phyloP scores from a whole-genome alignment of 1,140 invertebrate genomes.

The Drosophila kikkawai region DNA sequence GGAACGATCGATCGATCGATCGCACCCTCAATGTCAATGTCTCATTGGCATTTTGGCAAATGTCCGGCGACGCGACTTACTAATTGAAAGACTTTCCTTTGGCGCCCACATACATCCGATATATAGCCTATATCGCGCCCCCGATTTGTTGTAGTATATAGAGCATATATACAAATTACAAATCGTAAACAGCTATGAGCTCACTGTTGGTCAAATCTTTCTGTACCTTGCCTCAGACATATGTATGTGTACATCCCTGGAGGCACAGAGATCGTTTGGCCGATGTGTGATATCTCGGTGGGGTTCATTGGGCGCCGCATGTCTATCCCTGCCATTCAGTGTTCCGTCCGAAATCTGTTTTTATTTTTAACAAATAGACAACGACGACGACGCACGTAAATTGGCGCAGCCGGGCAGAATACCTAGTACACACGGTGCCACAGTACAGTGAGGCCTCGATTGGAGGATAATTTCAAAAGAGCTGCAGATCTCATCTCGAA shows the following conservation, averaged over 20 bases:
- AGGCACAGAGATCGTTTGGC: slow-evolving; percentile 29
- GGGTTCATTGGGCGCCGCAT: slow-evolving; percentile 34
- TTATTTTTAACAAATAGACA: slow-evolving; percentile 74
- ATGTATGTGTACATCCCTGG: slow-evolving; percentile 23
- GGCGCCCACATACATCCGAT: slow-evolving; percentile 46
- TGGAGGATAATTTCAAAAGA: not conserved
- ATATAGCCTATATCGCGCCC: slow-evolving; percentile 14
- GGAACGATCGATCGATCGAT: slow-evolving; percentile 13
- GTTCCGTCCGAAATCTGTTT: slow-evolving; percentile 71
- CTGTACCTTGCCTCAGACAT: slow-evolving; percentile 50
- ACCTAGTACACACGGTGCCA: slow-evolving; percentile 45
- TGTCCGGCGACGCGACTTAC: slow-evolving; percentile 67
- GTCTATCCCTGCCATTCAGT: slow-evolving; percentile 27
- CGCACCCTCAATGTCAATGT: slow-evolving; percentile 76
- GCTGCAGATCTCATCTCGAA: not conserved
- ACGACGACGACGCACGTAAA: slow-evolving; percentile 72
- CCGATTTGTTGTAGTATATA: slow-evolving; percentile 45
- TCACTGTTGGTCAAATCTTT: slow-evolving; percentile 47
- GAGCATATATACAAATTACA: slow-evolving; percentile 43
- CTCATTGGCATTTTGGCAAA: slow-evolving; percentile 82
- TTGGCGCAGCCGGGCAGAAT: slow-evolving; percentile 67
- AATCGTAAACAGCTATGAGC: slow-evolving; percentile 72
- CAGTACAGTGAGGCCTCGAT: slow-evolving; percentile 52
- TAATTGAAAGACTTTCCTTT: slow-evolving; percentile 60
- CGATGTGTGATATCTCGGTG: slow-evolving; percentile 46